Evolutionary conservation across 2,113 vertebrate species (phyloP), one percentile per base, ranked within the genome.

Genomic region (Urocitellus parryii): DNA sequence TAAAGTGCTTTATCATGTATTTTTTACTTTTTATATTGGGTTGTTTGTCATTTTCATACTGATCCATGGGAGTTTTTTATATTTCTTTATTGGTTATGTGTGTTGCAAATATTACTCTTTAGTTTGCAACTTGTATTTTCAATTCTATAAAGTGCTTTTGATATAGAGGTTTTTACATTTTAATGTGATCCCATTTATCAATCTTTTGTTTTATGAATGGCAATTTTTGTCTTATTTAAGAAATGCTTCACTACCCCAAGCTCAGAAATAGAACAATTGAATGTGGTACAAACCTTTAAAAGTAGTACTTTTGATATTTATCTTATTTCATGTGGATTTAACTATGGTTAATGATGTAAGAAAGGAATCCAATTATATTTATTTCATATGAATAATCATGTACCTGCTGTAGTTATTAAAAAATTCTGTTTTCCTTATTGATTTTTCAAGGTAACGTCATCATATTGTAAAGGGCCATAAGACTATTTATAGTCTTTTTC

Each of bases 21-120:
- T 84, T 94, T 90, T 81, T 39, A 83, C 68, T 83, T 94, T 82
- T 94, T 94, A 61, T 80, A n/a, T 88, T 70, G 76, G 51, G 18
- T n/a, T 56, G 22, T 94, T 82, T 89, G 42, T 96, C 74, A 83
- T 93, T 89, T 95, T 89, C 56, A 58, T 79, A 13, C 4, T 58
- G 48, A 82, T 87, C 73, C 70, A 5, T 53, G 76, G 27, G 37
- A 88, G 4, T 73, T 70, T 39, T 95, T 80, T 81, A 37, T 83
- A 84, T 84, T 80, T 95, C 24, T 72, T 93, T 96, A 82, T 86
- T 91, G 53, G 9, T 90, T 68, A 48, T 74, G 16, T 80, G 4
- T 81, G 2, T 51, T 65, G 5, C 42, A 88, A 82, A 74, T 92
- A 85, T 39, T 37, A 78, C 72, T 8, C 7, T 78, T 7, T 88